Percentiles rank a stretch among this genome's conserved stretches.
phyloP scores from a whole-genome alignment of 2,113 vertebrate species.

The Pteropus alecto region DNA sequence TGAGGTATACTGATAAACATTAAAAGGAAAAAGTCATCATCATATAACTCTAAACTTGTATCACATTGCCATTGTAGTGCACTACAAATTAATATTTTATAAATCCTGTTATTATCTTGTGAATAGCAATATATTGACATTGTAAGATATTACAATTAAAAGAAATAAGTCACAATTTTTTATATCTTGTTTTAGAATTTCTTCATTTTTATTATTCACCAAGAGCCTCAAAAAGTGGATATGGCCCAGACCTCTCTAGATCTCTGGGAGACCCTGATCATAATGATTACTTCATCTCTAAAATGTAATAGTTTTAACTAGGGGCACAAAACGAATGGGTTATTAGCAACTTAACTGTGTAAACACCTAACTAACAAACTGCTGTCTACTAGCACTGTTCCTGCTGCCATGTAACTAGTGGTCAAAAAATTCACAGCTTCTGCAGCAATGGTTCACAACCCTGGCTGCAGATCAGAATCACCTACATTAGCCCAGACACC shows the following conservation, averaged over 20 bases:
- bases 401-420: neutral
- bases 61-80: neutral
- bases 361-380: neutral
- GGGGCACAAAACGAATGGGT: neutral
- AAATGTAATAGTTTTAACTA: neutral
- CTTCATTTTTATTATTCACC: neutral
- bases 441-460: neutral
- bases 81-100: neutral
- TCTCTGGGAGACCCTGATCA: neutral
- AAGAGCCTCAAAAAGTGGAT: neutral
- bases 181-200: neutral
- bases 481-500: neutral
- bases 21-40: neutral
- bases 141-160: neutral
- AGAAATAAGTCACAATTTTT: neutral
- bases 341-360: neutral
- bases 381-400: neutral
- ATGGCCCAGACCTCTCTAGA: neutral
- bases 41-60: neutral
- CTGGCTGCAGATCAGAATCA: neutral
- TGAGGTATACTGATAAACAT: neutral
- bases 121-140: neutral
- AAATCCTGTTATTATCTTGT: neutral
- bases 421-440: neutral
- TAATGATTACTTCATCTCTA: neutral